Evolutionary conservation across 64 coral and sea anemone species (phyloP), one percentile per base, ranked within the genome.

Genomic region (Pocillopora verrucosa): DNA sequence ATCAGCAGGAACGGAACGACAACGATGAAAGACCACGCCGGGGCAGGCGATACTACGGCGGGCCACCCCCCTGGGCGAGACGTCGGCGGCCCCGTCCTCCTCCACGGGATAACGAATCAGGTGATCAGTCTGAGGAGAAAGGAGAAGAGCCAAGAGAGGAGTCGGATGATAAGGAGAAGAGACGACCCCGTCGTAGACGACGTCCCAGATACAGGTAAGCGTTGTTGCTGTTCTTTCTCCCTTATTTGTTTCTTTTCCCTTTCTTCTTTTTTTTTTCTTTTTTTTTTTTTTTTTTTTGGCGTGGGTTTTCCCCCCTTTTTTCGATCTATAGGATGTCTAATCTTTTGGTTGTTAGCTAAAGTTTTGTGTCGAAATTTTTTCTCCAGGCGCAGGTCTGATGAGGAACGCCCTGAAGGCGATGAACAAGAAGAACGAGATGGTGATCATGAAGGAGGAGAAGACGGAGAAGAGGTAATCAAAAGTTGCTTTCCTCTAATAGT

Each of bases 71-170:
- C 37, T 92, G 90, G 90, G 60, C n/a, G 9, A 87, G 90, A 77
- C 59, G 83, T 2, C 83, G 83, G 57, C 90, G 90, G n/a, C 74
- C 74, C 51, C 82, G 74, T 51, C 79, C 78, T n/a, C 82, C 82
- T 11, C 92, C 87, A 65, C 86, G 84, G 90, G 92, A 93, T 64
- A 89, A 94, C 60, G 91, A 80, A 76, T 92, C 90, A 34, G 95
- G 92, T 22, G 88, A 57, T 59, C 89, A 93, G 36, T 87, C 89
- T 57, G 87, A 92, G 11, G 95, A 91, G 34, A 82, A 93, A n/a
- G 79, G 88, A 5, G 88, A 90, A 51, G 76, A 91, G 72, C 80
- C 73, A 17, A 82, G 92, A 25, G 92, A 88, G 84, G 86, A 85
- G 34, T 82, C 84, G 22, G 69, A 91, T 58, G 92, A 90, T 25